phyloP scores from a whole-genome alignment of 2,113 vertebrate genomes.

The Aegypius monachus region DNA sequence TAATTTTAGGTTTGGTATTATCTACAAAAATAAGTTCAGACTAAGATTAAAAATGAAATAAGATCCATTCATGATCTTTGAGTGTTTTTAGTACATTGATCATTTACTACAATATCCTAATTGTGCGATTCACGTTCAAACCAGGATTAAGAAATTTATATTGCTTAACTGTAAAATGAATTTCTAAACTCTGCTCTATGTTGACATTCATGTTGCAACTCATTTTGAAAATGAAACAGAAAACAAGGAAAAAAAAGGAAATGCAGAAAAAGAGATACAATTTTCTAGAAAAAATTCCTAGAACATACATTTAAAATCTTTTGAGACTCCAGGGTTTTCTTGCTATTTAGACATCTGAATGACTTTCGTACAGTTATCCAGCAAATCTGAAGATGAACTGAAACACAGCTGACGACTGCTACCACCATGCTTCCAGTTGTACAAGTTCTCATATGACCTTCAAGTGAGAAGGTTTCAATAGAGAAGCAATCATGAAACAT shows the following conservation, averaged over 20 bases:
- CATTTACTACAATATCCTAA: not conserved
- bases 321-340: not conserved
- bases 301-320: not conserved
- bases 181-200: not conserved
- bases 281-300: not conserved
- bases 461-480: not conserved
- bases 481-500: not conserved
- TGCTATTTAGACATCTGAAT: not conserved
- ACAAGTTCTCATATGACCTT: not conserved
- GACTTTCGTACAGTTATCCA: not conserved
- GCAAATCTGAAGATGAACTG: not conserved
- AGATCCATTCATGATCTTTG: not conserved
- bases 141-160: not conserved
- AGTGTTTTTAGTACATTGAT: rapidly evolving
- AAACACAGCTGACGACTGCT: not conserved
- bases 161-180: not conserved
- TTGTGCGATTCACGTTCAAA: not conserved
- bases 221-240: not conserved
- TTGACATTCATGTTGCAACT: not conserved
- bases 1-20: not conserved
- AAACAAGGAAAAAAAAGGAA: not conserved
- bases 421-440: not conserved
- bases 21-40: not conserved
- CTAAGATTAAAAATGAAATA: not conserved
- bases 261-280: not conserved